A percentile compares a stretch with the other conserved stretches of the same genome.
Evolutionary conservation across 2,113 vertebrate genomes (phyloP).

Genomic region (Pseudonaja textilis): DNA sequence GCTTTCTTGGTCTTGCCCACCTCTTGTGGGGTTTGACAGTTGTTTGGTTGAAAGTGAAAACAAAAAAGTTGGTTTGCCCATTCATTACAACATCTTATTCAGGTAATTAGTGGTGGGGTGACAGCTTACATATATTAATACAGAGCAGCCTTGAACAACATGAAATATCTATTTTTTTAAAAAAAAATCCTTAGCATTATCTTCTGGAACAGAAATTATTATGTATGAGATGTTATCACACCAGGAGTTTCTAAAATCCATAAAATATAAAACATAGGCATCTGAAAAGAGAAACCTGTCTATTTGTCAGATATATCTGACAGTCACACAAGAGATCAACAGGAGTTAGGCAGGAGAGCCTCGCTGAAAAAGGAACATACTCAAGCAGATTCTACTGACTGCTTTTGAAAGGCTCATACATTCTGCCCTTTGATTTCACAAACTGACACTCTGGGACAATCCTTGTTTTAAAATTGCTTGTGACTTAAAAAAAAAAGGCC

Average conservation of each 20-base stretch:
- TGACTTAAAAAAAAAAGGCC: background rate
- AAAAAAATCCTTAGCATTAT: background rate
- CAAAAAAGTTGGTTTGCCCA: background rate
- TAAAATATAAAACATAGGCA: constrained; percentile 1
- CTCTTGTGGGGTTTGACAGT: background rate
- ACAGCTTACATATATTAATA: constrained; percentile 15
- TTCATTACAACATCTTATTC: constrained; percentile 2
- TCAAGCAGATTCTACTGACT: background rate
- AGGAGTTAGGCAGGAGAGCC: background rate
- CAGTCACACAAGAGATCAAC: background rate
- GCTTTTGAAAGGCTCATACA: background rate
- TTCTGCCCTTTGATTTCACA: constrained; percentile 1
- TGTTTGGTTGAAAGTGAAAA: background rate
- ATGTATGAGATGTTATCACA: background rate
- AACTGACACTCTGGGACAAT: background rate
- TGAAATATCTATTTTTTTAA: background rate
- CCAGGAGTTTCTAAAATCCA: background rate
- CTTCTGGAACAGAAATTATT: constrained; percentile 14
- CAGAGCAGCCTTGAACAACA: background rate
- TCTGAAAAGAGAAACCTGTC: background rate
- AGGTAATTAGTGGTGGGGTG: background rate
- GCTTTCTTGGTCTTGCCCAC: background rate
- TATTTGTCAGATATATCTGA: constrained; percentile 10
- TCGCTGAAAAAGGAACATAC: background rate
- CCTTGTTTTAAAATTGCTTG: background rate